Evolutionary conservation across 1,140 invertebrate species (phyloP).

Genomic region (Drepana arcuata): DNA sequence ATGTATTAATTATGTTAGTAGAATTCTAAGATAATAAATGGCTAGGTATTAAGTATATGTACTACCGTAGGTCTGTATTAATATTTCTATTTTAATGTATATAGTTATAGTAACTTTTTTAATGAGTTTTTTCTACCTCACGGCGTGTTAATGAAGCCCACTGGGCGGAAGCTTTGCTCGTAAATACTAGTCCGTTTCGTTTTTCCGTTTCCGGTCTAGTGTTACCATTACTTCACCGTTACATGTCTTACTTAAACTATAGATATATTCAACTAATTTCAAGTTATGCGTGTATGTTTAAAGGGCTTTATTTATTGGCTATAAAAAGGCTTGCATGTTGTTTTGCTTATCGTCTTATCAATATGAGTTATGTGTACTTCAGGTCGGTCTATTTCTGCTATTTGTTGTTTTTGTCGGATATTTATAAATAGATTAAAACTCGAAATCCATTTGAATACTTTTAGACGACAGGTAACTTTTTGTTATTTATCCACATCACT

Average conservation of each 20-base stretch:
- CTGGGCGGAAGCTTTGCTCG: slow-evolving; percentile 44
- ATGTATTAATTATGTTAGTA: too few species aligned
- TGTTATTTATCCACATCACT: too few species aligned
- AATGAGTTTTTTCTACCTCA: slow-evolving; percentile 18
- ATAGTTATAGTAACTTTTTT: neutral
- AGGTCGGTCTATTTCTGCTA: too few species aligned
- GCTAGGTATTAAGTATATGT: too few species aligned
- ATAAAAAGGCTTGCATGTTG: slow-evolving; percentile 17
- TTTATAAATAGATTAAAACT: too few species aligned
- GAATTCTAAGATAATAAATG: too few species aligned
- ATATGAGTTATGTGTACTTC: slow-evolving; percentile 17
- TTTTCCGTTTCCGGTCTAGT: slow-evolving; percentile 58
- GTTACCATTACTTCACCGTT: slow-evolving; percentile 56
- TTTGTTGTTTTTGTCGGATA: too few species aligned
- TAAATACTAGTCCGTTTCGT: slow-evolving; percentile 59
- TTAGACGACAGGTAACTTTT: too few species aligned
- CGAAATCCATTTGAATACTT: too few species aligned
- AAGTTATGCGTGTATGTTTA: slow-evolving; percentile 16
- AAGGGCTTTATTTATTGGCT: slow-evolving; percentile 19
- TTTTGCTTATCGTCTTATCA: slow-evolving; percentile 22
- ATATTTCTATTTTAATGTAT: too few species aligned
- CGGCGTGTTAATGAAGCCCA: slow-evolving; percentile 34
- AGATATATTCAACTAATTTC: slow-evolving; percentile 26
- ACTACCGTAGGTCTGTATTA: too few species aligned
- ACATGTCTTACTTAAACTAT: slow-evolving; percentile 55